Conservation (phyloP, 2,888 invertebrate species). For the Ariolimax columbianus region DNA sequence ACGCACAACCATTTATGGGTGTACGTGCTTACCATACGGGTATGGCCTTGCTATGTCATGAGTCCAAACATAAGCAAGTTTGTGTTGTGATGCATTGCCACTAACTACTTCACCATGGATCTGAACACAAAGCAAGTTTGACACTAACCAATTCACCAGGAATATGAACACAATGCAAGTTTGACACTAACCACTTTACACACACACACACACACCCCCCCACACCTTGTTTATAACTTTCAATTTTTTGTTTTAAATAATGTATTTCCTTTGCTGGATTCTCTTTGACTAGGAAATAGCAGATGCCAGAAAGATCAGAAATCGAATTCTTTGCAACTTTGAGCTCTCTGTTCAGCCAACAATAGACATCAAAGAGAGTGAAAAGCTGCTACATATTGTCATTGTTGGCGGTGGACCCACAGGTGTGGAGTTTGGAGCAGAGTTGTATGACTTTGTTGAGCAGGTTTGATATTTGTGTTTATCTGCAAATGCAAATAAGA, state of each 20-base stretch:
- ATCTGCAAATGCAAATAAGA: neutral
- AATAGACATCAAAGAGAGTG: conserved; percentile 69
- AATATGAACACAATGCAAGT: no score
- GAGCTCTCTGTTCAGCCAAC: conserved; percentile 77
- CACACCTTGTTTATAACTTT: no score
- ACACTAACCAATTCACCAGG: no score
- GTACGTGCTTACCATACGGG: no score
- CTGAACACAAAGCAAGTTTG: no score
- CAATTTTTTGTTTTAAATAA: neutral
- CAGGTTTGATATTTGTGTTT: conserved; percentile 64
- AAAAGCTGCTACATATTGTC: conserved; percentile 77
- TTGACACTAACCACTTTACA: no score
- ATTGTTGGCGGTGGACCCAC: conserved; percentile 81
- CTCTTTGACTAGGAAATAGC: conserved; percentile 74
- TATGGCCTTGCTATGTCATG: no score
- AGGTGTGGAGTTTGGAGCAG: conserved; percentile 80
- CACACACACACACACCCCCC: no score
- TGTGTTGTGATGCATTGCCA: no score
- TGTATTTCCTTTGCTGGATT: neutral
- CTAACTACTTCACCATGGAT: no score
- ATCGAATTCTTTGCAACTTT: conserved; percentile 76
- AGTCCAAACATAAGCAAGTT: no score
- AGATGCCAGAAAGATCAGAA: conserved; percentile 78
- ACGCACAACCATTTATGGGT: no score
- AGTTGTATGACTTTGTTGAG: conserved; percentile 79